A percentile compares a stretch with the other conserved stretches of the same genome.
Conservation (phyloP, 1,140 invertebrate species). For the Sitophilus oryzae region DNA sequence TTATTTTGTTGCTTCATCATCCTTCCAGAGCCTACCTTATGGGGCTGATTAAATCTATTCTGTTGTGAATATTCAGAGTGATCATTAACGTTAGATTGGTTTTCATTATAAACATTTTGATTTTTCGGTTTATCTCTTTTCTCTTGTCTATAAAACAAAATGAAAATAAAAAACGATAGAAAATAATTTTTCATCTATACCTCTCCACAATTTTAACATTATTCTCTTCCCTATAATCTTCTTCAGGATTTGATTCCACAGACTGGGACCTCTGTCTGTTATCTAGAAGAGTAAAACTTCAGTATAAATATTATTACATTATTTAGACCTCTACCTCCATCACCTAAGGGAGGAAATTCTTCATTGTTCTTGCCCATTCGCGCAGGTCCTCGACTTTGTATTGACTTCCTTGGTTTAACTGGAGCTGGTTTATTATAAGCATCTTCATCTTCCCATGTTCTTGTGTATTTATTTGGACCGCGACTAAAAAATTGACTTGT, state of each 20-base stretch:
- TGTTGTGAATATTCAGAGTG: not conserved
- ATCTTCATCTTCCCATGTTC: slow-evolving; percentile 88
- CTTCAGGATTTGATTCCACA: slow-evolving; percentile 8
- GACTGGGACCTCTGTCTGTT: not conserved
- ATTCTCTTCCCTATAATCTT: too few species aligned
- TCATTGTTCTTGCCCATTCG: slow-evolving; percentile 12
- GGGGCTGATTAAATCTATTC: not conserved
- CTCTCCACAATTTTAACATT: too few species aligned
- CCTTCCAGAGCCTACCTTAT: slow-evolving; percentile 33
- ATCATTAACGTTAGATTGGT: not conserved
- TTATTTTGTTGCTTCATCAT: slow-evolving; percentile 36
- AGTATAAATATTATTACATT: too few species aligned
- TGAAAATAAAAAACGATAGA: too few species aligned
- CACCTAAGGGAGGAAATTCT: slow-evolving; percentile 33
- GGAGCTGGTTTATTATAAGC: slow-evolving; percentile 59
- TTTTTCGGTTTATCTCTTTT: not conserved
- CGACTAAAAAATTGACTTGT: slow-evolving; percentile 53
- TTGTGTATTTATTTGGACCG: slow-evolving; percentile 84
- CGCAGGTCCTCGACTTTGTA: not conserved
- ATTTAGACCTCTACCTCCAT: slow-evolving; percentile 4
- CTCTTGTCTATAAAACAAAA: slow-evolving; percentile 1
- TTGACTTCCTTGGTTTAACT: slow-evolving; percentile 8
- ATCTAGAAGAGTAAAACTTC: not conserved
- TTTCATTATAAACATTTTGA: not conserved
- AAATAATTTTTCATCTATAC: too few species aligned